Evolutionary conservation across 2,797 vertebrate genomes (phyloP).

Genomic region (Mormyrus hasselquistii): DNA sequence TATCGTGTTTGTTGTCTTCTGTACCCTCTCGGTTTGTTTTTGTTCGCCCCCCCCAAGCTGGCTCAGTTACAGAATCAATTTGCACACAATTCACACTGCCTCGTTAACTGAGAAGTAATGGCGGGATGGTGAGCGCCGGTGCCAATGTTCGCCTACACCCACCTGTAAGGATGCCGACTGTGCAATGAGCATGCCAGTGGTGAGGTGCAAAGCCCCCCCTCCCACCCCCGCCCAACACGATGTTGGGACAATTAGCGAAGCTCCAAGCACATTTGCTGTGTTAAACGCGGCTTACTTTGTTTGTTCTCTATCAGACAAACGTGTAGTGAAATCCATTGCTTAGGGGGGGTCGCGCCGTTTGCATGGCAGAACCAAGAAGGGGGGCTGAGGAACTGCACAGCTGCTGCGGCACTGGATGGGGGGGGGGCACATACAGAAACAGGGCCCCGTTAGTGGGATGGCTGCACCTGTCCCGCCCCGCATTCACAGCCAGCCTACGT

Average conservation of each 20-base stretch:
- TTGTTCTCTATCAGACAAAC: constrained; percentile 64
- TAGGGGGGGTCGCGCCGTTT: constrained; percentile 60
- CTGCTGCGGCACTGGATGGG: constrained; percentile 65
- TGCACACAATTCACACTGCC: constrained; percentile 30
- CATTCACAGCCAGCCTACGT: background rate
- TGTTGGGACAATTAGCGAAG: constrained; percentile 34
- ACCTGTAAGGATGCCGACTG: constrained; percentile 24
- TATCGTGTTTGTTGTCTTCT: constrained; percentile 42
- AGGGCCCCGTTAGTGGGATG: constrained; percentile 41
- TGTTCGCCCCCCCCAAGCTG: constrained; percentile 8
- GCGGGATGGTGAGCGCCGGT: background rate
- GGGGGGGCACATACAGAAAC: constrained; percentile 60
- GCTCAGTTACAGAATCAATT: constrained; percentile 26
- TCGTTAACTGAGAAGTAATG: constrained; percentile 22
- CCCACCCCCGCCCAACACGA: background rate
- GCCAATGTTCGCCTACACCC: constrained; percentile 13
- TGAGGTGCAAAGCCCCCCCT: constrained; percentile 1
- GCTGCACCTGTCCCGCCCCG: background rate
- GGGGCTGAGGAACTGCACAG: constrained; percentile 60
- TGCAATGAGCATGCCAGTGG: constrained; percentile 21
- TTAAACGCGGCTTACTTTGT: constrained; percentile 64
- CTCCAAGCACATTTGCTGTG: constrained; percentile 42
- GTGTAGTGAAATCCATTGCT: constrained; percentile 78
- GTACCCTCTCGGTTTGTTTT: background rate
- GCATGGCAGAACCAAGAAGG: constrained; percentile 59